Base-by-base conservation (phyloP, 2,888 invertebrate genomes). In the Acholoe squamosa region DNA sequence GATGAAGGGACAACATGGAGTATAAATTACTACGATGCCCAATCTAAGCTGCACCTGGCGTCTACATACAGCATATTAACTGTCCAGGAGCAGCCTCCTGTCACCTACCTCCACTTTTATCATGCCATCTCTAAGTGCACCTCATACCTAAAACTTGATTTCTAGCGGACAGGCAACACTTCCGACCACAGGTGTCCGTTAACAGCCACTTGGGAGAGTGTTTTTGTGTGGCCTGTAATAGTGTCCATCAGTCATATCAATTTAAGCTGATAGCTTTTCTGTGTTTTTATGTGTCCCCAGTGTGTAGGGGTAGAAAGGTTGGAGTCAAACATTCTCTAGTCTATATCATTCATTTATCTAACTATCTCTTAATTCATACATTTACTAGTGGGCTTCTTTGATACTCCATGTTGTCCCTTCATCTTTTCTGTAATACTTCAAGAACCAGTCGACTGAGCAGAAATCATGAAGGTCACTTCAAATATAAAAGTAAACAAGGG, bases 141-240 rank as follows among this genome's bases (percentile, higher is more conserved):
- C 71, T 25, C 71, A 71, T 71, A 71, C 28, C 16, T 71, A 28
- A 71, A 14, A n/a, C 28, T 5, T 71, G 71, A 71, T 71, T 71
- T 71, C 71, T n/a, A 71, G 25, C 71, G 25, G 71, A 71, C 25
- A 28, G 71, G 71, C 14, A 28, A 71, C 71, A 71, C 71, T 28
- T 3, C 1, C 14, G 31, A 71, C 28, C 25, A 28, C 71, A 71
- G n/a, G 31, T 28, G 28, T 71, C 31, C 3, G 71, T 19, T 61
- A 61, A 22, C 43, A 3, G 10, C 43, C 43, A 43, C 43, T 43
- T 43, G 43, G 43, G 43, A 43, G 43, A 3, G 43, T 3, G 43
- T 61, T 61, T 61, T 61, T 61, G 61, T 61, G n/a, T 14, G 19
- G 1, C 61, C 61, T 61, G 7, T 61, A 61, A n/a, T n/a, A 61